Conservation (phyloP, 2,797 vertebrate species). For the Cossypha polioptera region DNA sequence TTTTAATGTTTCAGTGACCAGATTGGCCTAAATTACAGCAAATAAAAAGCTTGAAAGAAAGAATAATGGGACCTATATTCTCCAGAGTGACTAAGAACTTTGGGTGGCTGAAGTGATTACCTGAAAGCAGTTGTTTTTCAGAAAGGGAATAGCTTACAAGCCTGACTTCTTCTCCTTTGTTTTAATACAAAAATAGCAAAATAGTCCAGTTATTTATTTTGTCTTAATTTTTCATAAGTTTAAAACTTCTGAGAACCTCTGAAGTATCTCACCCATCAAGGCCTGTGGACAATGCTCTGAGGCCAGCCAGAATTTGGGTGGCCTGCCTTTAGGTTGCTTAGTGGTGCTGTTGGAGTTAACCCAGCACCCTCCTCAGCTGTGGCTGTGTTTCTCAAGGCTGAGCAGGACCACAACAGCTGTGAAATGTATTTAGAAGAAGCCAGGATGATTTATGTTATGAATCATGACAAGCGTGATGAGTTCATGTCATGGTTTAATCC, state of each 20-base stretch:
- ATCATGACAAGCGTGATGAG: conserved; percentile 32
- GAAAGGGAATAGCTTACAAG: not conserved
- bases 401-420: not conserved
- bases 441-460: conserved; percentile 40
- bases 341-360: not conserved
- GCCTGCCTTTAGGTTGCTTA: not conserved
- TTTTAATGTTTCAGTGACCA: not conserved
- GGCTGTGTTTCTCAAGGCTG: not conserved
- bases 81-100: not conserved
- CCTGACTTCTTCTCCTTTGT: not conserved
- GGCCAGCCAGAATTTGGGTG: not conserved
- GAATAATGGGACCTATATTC: not conserved
- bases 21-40: not conserved
- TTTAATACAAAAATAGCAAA: not conserved
- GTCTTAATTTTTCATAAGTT: not conserved
- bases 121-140: not conserved
- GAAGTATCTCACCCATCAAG: not conserved
- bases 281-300: not conserved
- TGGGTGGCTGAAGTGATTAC: not conserved
- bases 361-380: not conserved
- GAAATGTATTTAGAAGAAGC: conserved; percentile 18
- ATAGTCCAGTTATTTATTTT: not conserved
- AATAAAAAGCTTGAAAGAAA: not conserved
- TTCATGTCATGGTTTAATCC: not conserved
- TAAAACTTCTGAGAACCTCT: not conserved